Evolutionary conservation across 2,888 invertebrate genomes (phyloP), one percentile per base, ranked within the genome.

Genomic region (Aphodius granarius): DNA sequence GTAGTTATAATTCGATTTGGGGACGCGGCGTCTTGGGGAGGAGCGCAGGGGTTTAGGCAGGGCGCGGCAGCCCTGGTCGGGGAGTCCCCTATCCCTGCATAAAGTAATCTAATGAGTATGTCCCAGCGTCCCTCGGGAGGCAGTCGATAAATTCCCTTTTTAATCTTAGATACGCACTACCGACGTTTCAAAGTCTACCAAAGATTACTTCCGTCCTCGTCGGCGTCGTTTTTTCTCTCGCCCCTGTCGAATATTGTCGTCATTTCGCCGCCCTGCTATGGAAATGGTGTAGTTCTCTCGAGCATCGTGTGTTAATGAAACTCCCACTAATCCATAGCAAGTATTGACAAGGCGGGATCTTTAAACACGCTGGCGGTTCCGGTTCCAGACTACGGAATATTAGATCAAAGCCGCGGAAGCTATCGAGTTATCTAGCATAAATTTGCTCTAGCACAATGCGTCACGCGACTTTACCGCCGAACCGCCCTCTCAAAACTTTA

Each of bases 121-220:
- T 20, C 68, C 22, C 68, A 13, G 68, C 19, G 68, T 20, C 22
- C 66, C 2, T 20, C 0, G 16, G 68, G 20, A 22, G 22, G 20
- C 68, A 22, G 68, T 68, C 68, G 20, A 68, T 68, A 68, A 68
- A 68, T 68, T 68, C 68, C 21, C 68, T 68, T 68, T 68, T 68
- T 68, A 68, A 68, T 68, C 68, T 68, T 68, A 68, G 68, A 68
- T 68, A 68, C 68, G 68, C 43, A 43, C 43, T 43, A 43, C 43
- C 43, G 43, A 43, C 43, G 43, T 43, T 43, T 43, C 43, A 43
- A 43, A 43, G 43, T 43, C 43, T 43, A 43, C 43, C 43, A 43
- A 43, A 43, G 43, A 43, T 43, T 43, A 43, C 43, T 43, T 43
- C 43, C 43, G 43, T 43, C 43, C 9, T 43, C 43, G 43, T 1